Percentiles rank a stretch among this genome's conserved stretches.
Evolutionary conservation across 2,113 vertebrate genomes (phyloP).

Genomic region (Microtus pennsylvanicus): DNA sequence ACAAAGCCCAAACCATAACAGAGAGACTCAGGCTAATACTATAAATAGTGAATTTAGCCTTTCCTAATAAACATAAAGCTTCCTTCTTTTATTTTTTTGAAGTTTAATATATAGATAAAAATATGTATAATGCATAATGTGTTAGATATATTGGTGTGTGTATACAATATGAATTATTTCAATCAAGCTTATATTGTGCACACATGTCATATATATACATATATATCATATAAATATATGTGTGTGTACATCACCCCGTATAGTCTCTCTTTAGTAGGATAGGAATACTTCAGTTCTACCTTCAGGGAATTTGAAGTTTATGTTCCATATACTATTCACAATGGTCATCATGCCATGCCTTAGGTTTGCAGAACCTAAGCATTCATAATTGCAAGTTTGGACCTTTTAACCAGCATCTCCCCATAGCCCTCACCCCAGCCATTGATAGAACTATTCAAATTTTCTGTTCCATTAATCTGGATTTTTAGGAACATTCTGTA

Average conservation of each 20-base stretch:
- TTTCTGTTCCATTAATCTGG: neutral
- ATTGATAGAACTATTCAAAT: neutral
- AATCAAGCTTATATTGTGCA: neutral
- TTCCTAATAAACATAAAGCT: slow-evolving; percentile 32
- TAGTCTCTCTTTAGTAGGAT: neutral
- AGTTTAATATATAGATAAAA: neutral
- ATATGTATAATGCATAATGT: neutral
- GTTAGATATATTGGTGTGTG: neutral
- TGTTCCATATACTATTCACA: neutral
- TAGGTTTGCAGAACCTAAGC: neutral
- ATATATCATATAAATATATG: neutral
- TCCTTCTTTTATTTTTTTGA: slow-evolving; percentile 20
- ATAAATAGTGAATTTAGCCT: neutral
- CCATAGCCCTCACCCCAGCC: neutral
- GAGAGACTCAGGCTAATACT: neutral
- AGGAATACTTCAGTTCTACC: neutral
- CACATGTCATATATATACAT: neutral
- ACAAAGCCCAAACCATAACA: neutral
- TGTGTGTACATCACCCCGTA: neutral
- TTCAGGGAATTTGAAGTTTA: neutral
- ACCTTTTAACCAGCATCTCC: neutral
- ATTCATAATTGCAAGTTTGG: neutral
- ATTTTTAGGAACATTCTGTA: neutral
- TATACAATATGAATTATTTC: neutral
- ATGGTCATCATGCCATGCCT: neutral